A percentile compares a stretch with the other conserved stretches of the same genome.
These are phyloP conservation scores for Drosophila watanabei DNA, from an alignment of 1,140 invertebrate species.

Conservation along the genomic window DNA sequence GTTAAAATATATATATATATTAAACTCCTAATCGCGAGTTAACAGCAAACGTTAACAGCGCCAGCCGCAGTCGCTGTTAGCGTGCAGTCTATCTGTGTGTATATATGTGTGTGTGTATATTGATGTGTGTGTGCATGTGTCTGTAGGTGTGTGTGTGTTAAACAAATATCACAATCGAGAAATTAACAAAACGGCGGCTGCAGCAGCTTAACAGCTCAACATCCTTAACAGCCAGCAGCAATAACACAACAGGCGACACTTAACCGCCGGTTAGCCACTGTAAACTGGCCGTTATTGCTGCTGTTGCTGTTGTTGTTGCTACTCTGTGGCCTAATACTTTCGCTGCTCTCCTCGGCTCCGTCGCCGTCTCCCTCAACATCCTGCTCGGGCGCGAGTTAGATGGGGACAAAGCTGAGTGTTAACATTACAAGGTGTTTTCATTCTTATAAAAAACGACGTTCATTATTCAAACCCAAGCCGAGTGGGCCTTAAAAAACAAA, in stretches of 20 bases:
- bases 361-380: constrained; percentile 25
- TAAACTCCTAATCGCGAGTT: constrained; percentile 33
- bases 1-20: constrained; percentile 31
- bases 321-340: constrained; percentile 42
- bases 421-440: constrained; percentile 54
- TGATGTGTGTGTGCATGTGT: constrained; percentile 34
- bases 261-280: constrained; percentile 18
- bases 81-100: constrained; percentile 63
- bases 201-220: constrained; percentile 55
- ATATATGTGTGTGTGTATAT: constrained; percentile 21
- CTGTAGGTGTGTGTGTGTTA: constrained; percentile 63
- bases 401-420: constrained; percentile 61
- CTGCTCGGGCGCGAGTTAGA: constrained; percentile 19
- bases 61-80: constrained; percentile 72
- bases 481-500: constrained; percentile 43
- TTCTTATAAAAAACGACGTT: constrained; percentile 46
- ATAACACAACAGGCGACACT: constrained; percentile 12
- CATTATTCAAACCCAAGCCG: constrained; percentile 55
- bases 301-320: constrained; percentile 27
- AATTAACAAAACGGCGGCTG: constrained; percentile 82
- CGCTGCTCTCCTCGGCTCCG: constrained; percentile 27
- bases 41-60: constrained; percentile 59
- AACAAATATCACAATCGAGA: constrained; percentile 84
- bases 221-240: constrained; percentile 44
- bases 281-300: constrained; percentile 15